These are phyloP conservation scores for Diplazon laetatorius DNA, from an alignment of 2,888 invertebrate species.

Conservation along the genomic window DNA sequence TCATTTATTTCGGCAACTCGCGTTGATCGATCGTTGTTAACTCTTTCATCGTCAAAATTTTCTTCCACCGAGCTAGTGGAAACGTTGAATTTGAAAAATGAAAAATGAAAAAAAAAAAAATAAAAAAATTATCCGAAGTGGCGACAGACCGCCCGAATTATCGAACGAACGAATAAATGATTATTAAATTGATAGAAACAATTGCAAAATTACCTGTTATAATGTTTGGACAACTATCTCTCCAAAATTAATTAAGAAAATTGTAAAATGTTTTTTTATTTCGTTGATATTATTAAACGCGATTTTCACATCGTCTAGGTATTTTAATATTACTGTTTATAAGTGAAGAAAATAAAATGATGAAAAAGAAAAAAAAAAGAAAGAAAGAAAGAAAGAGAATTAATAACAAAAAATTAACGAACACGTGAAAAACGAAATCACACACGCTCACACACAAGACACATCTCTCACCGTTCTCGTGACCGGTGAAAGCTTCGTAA, in stretches of 20 bases:
- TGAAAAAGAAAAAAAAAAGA: neutral
- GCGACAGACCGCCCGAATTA: constrained; percentile 61
- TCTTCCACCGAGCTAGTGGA: neutral
- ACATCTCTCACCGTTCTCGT: constrained; percentile 54
- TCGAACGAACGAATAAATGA: constrained; percentile 37
- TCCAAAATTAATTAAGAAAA: constrained; percentile 61
- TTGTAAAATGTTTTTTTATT: constrained; percentile 62
- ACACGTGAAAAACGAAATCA: no score
- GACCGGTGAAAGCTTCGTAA: constrained; percentile 53
- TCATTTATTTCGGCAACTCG: constrained; percentile 35
- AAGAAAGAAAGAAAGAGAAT: constrained; percentile 9
- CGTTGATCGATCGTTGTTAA: constrained; percentile 52
- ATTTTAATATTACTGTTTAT: constrained; percentile 53
- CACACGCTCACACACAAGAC: constrained; percentile 38
- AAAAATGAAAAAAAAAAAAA: neutral
- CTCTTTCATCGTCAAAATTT: constrained; percentile 53
- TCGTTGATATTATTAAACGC: constrained; percentile 55
- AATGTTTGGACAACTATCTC: constrained; percentile 60
- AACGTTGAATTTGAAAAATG: constrained; percentile 13
- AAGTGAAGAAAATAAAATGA: neutral
- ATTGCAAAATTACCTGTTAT: constrained; percentile 62
- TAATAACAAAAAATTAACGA: constrained; percentile 14
- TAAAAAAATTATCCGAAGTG: constrained; percentile 36
- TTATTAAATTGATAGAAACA: constrained; percentile 26
- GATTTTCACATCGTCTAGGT: constrained; percentile 44